These are phyloP conservation scores for Ficedula albicollis DNA, from an alignment of 2,797 vertebrate genomes.

Conservation along the genomic window DNA sequence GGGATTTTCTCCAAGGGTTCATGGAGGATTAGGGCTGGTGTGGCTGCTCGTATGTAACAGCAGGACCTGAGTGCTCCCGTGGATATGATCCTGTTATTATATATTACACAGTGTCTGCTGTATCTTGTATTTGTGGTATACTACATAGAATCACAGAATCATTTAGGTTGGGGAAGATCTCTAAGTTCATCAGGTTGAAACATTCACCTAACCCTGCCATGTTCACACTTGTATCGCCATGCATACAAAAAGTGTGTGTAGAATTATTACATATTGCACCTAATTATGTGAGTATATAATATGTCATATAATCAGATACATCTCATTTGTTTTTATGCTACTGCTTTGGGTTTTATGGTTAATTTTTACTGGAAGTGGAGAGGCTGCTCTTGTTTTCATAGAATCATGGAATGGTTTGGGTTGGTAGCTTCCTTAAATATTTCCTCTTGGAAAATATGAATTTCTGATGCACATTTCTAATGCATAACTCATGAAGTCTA, in stretches of 20 bases:
- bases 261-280: not conserved
- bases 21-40: not conserved
- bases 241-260: not conserved
- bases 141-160: not conserved
- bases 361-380: not conserved
- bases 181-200: not conserved
- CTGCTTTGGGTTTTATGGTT: not conserved
- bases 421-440: constrained; percentile 14
- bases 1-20: not conserved
- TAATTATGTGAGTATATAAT: not conserved
- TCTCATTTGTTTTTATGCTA: not conserved
- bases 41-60: not conserved
- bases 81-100: rapidly evolving
- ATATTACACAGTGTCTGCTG: not conserved
- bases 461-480: not conserved
- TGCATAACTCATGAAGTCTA: not conserved
- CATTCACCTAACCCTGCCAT: not conserved
- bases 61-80: not conserved
- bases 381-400: not conserved
- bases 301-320: not conserved
- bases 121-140: not conserved
- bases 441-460: constrained; percentile 4
- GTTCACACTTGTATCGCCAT: not conserved
- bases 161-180: not conserved
- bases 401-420: not conserved